Evolutionary conservation across 2,113 vertebrate genomes (phyloP).

Genomic region (Pandion haliaetus): DNA sequence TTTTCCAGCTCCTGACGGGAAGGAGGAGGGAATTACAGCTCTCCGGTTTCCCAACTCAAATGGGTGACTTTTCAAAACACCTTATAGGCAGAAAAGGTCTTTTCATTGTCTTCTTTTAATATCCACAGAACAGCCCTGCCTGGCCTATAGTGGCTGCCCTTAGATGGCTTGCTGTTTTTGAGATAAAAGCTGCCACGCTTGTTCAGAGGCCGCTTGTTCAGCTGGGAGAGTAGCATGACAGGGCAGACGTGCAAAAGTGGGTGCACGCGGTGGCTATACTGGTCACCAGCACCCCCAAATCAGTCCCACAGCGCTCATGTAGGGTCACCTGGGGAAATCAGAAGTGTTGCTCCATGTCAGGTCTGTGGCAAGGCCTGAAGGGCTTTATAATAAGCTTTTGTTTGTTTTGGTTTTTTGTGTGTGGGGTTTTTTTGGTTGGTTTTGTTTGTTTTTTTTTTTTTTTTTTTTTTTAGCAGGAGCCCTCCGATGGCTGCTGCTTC

Average conservation of each 20-base stretch:
- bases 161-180: no score
- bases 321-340: neutral
- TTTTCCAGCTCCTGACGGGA: neutral
- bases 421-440: neutral
- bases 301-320: accelerated
- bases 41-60: neutral
- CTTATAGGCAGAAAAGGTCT: neutral
- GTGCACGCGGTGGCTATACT: neutral
- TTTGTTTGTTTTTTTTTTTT: neutral
- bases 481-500: neutral
- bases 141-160: neutral
- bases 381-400: neutral
- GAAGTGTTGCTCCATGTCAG: neutral
- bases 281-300: neutral
- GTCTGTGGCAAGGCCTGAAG: neutral
- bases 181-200: accelerated
- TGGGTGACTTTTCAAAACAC: neutral
- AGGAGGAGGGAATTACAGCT: neutral
- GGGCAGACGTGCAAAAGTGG: neutral
- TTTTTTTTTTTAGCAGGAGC: neutral
- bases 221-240: neutral
- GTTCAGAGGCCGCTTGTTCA: neutral
- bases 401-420: no score
- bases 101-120: neutral
- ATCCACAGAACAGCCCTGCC: neutral